These are phyloP conservation scores for Oligia latruncula DNA, from an alignment of 2,888 invertebrate species.

Conservation along the genomic window DNA sequence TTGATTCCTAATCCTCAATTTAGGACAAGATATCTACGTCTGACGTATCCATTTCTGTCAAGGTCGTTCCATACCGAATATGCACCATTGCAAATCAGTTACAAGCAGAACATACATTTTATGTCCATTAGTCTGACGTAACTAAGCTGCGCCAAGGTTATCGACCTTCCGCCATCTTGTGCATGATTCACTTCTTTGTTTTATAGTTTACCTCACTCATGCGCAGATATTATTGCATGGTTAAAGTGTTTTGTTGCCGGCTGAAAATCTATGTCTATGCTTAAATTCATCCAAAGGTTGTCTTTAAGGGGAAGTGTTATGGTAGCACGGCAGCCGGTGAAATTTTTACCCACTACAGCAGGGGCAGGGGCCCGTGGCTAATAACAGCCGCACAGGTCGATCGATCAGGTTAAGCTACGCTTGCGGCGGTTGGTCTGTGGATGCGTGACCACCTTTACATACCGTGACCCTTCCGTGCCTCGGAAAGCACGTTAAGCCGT, in stretches of 20 bases:
- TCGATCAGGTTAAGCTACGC: no score
- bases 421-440: no score
- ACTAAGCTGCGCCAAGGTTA: slow-evolving; percentile 36
- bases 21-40: neutral
- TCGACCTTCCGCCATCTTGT: slow-evolving; percentile 59
- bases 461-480: no score
- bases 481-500: no score
- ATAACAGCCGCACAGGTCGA: no score
- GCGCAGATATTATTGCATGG: slow-evolving; percentile 23
- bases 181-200: slow-evolving; percentile 57
- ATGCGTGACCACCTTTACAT: no score
- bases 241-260: slow-evolving; percentile 8
- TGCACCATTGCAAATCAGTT: slow-evolving; percentile 31
- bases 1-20: neutral
- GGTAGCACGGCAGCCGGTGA: no score
- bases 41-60: neutral
- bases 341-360: no score
- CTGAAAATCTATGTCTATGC: neutral
- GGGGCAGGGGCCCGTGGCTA: no score
- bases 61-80: neutral
- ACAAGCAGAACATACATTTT: slow-evolving; percentile 11
- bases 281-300: no score
- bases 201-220: slow-evolving; percentile 43
- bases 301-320: no score
- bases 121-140: slow-evolving; percentile 37